phyloP scores from a whole-genome alignment of 2,888 invertebrate genomes.

The Limnephilus rhombicus region DNA sequence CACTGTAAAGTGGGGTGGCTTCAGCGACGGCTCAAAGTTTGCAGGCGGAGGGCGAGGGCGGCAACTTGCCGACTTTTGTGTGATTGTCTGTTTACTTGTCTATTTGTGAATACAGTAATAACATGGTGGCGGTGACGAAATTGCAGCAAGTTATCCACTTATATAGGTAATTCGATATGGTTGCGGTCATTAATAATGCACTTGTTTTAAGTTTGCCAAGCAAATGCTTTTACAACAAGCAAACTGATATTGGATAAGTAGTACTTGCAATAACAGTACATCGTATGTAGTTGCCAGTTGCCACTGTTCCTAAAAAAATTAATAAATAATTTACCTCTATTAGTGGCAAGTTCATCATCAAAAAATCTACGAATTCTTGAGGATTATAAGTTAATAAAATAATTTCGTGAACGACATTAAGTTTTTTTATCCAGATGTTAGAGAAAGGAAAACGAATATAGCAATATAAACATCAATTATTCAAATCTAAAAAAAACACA shows the following conservation, averaged over 20 bases:
- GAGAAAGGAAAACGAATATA: no score
- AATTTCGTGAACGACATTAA: no score
- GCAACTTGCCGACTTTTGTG: neutral
- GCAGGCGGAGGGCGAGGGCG: slow-evolving; percentile 32
- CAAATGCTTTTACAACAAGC: neutral
- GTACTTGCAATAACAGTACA: no score
- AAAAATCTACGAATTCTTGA: no score
- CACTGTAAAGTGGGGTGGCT: neutral
- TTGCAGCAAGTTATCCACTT: neutral
- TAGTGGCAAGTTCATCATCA: no score
- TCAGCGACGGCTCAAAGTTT: slow-evolving; percentile 39
- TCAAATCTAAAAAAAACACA: no score
- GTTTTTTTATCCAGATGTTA: no score
- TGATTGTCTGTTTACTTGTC: neutral
- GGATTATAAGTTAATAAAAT: no score
- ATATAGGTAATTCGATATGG: neutral
- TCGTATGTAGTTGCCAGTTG: no score
- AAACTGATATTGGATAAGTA: neutral
- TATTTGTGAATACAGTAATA: slow-evolving; percentile 23
- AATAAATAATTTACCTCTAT: no score
- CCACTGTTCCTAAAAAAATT: no score
- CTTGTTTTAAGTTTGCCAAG: neutral
- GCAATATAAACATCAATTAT: no score
- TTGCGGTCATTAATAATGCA: neutral
- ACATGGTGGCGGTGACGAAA: neutral